phyloP scores from a whole-genome alignment of 2,113 vertebrate species.

The Anhinga rufa region DNA sequence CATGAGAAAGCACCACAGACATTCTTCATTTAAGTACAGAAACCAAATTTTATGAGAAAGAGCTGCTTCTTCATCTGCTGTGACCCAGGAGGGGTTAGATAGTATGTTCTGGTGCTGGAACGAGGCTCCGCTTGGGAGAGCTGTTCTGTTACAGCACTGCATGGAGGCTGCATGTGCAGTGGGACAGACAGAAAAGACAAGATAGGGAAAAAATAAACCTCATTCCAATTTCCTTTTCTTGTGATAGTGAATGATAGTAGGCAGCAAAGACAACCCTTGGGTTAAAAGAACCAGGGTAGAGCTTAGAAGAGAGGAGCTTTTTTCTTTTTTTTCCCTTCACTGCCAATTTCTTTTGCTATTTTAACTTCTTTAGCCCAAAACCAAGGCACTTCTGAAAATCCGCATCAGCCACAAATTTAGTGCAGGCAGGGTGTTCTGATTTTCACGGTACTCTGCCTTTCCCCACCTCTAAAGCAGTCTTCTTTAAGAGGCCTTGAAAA shows the following conservation, averaged over 20 bases:
- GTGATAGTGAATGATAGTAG: not conserved
- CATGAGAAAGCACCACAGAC: not conserved
- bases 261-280: not conserved
- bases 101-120: not conserved
- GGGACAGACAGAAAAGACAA: not conserved
- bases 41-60: not conserved
- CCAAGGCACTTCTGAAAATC: not conserved
- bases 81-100: accelerated
- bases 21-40: not conserved
- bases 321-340: not conserved
- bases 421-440: not conserved
- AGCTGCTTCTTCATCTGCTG: not conserved
- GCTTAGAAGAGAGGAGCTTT: not conserved
- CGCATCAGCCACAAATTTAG: not conserved
- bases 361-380: not conserved
- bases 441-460: not conserved
- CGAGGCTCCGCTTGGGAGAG: accelerated
- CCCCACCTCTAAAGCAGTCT: not conserved
- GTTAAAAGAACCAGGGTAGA: not conserved
- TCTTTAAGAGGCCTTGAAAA: not conserved
- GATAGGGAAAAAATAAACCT: not conserved
- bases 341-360: not conserved
- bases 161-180: accelerated
- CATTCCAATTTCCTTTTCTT: not conserved
- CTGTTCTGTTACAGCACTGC: not conserved